phyloP scores from a whole-genome alignment of 2,113 vertebrate genomes.

The Rhizomys pruinosus region DNA sequence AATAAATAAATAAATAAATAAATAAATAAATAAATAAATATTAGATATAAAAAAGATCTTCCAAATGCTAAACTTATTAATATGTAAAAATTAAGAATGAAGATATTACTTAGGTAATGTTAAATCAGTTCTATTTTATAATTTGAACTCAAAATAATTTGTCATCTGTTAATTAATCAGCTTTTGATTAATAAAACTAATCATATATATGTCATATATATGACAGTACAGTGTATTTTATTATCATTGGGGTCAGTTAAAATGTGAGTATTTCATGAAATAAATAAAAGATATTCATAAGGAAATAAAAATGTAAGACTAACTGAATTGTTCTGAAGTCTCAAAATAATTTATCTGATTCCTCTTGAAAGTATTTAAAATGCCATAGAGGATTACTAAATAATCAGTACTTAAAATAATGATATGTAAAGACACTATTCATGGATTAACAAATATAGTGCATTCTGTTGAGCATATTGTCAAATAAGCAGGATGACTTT shows the following conservation, averaged over 20 bases:
- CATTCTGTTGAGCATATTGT: background rate
- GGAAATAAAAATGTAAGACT: background rate
- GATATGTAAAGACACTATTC: background rate
- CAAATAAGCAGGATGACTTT: no score
- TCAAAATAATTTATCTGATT: background rate
- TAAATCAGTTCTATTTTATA: no score
- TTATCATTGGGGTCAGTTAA: background rate
- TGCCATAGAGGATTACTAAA: background rate
- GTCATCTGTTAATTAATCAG: background rate
- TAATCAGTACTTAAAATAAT: background rate
- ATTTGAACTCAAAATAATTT: no score
- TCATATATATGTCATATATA: background rate
- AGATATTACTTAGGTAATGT: no score
- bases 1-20: no score
- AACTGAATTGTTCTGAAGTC: constrained; percentile 3
- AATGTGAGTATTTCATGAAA: background rate
- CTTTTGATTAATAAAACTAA: background rate
- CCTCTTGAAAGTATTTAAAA: background rate
- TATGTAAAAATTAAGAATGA: no score
- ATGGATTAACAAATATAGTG: background rate
- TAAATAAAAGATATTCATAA: background rate
- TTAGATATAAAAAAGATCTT: no score
- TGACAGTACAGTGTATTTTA: background rate
- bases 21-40: no score
- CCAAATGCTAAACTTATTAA: no score